Evolutionary conservation across 2,113 vertebrate genomes (phyloP).

Genomic region (Catharus bicknelli): DNA sequence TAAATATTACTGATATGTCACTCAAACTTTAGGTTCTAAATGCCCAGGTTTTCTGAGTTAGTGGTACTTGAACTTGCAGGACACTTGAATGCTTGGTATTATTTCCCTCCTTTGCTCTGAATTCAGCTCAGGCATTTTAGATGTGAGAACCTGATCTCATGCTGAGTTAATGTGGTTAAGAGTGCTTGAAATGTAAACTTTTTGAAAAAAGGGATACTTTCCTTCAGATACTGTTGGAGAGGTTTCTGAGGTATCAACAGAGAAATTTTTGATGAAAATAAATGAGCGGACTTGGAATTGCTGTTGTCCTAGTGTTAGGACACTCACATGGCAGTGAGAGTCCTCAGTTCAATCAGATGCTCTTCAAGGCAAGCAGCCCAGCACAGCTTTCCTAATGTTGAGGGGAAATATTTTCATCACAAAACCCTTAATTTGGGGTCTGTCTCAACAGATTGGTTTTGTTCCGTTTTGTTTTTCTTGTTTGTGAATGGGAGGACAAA

Average conservation of each 20-base stretch:
- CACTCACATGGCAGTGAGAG: fast-evolving
- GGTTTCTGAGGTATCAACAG: not conserved
- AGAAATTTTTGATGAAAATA: not conserved
- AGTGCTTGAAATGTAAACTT: not conserved
- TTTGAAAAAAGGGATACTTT: not conserved
- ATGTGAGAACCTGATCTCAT: not conserved
- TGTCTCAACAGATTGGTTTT: not conserved
- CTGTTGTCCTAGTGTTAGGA: not conserved
- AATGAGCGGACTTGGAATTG: not conserved
- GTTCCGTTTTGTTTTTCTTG: not conserved
- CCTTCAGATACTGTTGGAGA: not conserved
- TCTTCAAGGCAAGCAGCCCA: not conserved
- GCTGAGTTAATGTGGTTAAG: not conserved
- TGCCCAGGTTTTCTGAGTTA: not conserved
- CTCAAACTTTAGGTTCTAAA: not conserved
- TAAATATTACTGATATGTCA: not conserved
- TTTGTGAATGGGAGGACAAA: not conserved
- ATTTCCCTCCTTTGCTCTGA: not conserved
- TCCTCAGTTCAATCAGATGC: not conserved
- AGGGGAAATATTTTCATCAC: not conserved
- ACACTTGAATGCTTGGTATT: not conserved
- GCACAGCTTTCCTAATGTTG: not conserved
- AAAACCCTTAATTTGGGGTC: not conserved
- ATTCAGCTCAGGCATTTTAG: not conserved
- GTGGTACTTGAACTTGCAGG: not conserved